These are phyloP conservation scores for Nycticorax nycticorax DNA, from an alignment of 2,113 vertebrate species.

Conservation along the genomic window DNA sequence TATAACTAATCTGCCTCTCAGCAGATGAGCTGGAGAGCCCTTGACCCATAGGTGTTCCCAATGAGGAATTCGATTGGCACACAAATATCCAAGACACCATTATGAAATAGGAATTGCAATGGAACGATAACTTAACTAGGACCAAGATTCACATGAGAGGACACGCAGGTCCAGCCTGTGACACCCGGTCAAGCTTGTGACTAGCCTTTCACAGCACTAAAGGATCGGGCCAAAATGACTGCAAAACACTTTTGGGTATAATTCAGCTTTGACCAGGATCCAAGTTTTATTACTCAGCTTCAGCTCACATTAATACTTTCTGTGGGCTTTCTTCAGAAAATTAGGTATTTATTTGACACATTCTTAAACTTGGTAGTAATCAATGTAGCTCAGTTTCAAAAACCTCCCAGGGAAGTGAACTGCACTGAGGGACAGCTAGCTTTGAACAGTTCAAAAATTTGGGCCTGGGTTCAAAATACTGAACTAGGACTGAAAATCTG, in stretches of 20 bases:
- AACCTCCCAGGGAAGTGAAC: neutral
- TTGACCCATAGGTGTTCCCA: neutral
- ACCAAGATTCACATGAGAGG: neutral
- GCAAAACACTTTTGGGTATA: neutral
- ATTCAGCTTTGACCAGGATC: neutral
- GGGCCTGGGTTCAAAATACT: neutral
- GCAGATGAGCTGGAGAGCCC: neutral
- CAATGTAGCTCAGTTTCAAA: neutral
- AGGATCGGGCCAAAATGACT: neutral
- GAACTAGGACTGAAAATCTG: neutral
- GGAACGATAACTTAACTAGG: neutral
- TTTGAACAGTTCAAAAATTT: neutral
- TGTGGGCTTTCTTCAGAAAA: neutral
- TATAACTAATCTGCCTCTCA: neutral
- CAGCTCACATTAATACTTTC: neutral
- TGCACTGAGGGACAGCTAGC: neutral
- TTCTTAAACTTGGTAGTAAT: neutral
- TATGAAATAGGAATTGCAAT: neutral
- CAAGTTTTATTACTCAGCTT: neutral
- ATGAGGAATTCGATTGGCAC: fast-evolving
- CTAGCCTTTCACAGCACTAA: neutral
- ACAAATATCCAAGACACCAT: neutral
- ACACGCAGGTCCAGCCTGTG: neutral
- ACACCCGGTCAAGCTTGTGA: neutral
- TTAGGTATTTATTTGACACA: neutral